Evolutionary conservation across 2,113 vertebrate species (phyloP), one percentile per base, ranked within the genome.

Genomic region (Tragelaphus scriptus): DNA sequence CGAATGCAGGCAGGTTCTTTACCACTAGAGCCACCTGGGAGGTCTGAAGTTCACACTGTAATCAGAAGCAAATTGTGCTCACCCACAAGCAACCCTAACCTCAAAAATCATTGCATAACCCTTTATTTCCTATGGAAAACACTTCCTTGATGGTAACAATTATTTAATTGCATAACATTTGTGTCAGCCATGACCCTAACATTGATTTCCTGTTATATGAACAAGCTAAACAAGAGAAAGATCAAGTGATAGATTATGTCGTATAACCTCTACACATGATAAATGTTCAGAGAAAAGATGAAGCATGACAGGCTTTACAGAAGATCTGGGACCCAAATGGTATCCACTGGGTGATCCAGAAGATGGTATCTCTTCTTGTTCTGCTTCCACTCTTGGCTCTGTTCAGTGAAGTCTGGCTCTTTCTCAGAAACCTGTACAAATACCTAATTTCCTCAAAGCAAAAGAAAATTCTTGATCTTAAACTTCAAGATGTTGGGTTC

Each of bases 381-480:
- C 61, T 55, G 16, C 58, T 80, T 84, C 30, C 68, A 32, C 32
- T 36, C 85, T 81, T 63, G 85, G 12, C 7, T 90, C 36, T 61
- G 14, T 75, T 88, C 65, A 81, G 2, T n/a, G 44, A 87, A 36
- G 9, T n/a, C 36, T 53, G 53, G 36, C 23, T 21, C 51, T 77
- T 94, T 85, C 32, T 89, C 84, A 80, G 84, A 95, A 97, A 80
- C 5, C 17, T 90, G 77, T 59, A 93, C 40, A 93, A 97, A 91
- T 75, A 7, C 3, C 25, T 79, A 26, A 21, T 91, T 86, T 80
- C 71, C 53, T 94, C 44, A 95, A 93, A 79, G 16, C 16, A 88
- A 36, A 93, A 87, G 82, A 85, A 94, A 87, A 53, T 17, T 44
- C 21, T 84, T 14, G 56, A 5, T 63, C 65, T 93, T 59, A 12